These are phyloP conservation scores for Drosophila albomicans DNA, from an alignment of 1,140 invertebrate species.

Conservation along the genomic window DNA sequence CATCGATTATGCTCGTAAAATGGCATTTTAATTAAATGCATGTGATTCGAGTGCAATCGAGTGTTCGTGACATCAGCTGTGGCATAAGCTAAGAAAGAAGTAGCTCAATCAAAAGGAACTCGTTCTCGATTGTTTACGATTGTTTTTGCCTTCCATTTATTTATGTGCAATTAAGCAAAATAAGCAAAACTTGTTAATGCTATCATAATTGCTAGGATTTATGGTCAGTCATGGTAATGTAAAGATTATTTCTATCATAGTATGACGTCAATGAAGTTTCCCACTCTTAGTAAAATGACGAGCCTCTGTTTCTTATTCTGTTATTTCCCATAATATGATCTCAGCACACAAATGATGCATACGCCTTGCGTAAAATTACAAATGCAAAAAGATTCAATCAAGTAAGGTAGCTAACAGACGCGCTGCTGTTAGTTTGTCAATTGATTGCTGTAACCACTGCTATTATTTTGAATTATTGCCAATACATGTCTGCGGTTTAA, in stretches of 20 bases:
- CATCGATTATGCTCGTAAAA: slow-evolving; percentile 52
- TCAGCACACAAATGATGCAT: slow-evolving; percentile 5
- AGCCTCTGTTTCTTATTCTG: background rate
- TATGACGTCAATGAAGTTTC: slow-evolving; percentile 10
- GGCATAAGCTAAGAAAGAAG: background rate
- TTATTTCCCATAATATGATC: slow-evolving; percentile 31
- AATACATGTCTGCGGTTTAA: slow-evolving; percentile 15
- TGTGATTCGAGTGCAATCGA: slow-evolving; percentile 32
- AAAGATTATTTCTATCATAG: background rate
- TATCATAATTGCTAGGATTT: background rate
- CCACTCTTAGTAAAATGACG: background rate
- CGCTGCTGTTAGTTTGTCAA: background rate
- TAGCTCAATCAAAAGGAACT: slow-evolving; percentile 3
- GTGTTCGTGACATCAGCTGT: slow-evolving; percentile 28
- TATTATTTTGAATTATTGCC: slow-evolving; percentile 42
- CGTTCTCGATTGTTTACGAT: background rate
- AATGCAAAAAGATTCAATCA: slow-evolving; percentile 15
- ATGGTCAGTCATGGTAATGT: too few species aligned
- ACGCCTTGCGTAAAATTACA: slow-evolving; percentile 10
- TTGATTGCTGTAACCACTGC: slow-evolving; percentile 22
- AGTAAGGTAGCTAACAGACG: too few species aligned
- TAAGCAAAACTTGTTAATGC: slow-evolving; percentile 1
- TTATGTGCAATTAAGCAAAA: background rate
- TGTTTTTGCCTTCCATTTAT: background rate
- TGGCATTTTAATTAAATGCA: slow-evolving; percentile 57